Percentiles rank a stretch among this genome's conserved stretches.
phyloP scores from a whole-genome alignment of 2,888 invertebrate species.

The Tipula confusa region DNA sequence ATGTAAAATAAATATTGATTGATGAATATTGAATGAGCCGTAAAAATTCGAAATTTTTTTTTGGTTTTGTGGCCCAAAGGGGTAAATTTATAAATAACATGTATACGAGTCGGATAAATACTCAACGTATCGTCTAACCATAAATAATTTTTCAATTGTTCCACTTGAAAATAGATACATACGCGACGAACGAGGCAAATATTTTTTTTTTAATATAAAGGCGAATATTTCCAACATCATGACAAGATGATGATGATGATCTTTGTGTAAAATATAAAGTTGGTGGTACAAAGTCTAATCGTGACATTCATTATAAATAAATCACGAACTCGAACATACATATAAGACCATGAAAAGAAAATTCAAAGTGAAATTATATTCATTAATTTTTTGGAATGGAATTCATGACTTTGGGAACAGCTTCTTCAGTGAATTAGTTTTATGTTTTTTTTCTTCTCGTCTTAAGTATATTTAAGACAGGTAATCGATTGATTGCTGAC shows the following conservation, averaged over 20 bases:
- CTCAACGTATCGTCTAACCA: neutral
- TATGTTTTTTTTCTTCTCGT: neutral
- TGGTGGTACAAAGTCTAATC: neutral
- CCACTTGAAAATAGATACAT: neutral
- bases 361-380: constrained; percentile 4
- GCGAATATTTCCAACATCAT: too few species aligned
- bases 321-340: neutral
- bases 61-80: neutral
- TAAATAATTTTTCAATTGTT: neutral
- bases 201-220: neutral
- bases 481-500: constrained; percentile 12
- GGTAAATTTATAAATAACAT: neutral
- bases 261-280: neutral
- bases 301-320: constrained; percentile 25
- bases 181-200: neutral
- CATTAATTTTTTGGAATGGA: neutral
- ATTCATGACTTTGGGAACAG: constrained; percentile 1
- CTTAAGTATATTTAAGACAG: neutral
- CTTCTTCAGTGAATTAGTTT: neutral
- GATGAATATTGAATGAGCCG: constrained; percentile 25
- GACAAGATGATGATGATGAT: too few species aligned
- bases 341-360: too few species aligned
- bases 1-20: constrained; percentile 3
- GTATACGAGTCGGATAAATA: neutral
- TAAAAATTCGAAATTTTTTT: neutral